phyloP scores from a whole-genome alignment of 2,888 invertebrate species.

The Ecdyonurus torrentis region DNA sequence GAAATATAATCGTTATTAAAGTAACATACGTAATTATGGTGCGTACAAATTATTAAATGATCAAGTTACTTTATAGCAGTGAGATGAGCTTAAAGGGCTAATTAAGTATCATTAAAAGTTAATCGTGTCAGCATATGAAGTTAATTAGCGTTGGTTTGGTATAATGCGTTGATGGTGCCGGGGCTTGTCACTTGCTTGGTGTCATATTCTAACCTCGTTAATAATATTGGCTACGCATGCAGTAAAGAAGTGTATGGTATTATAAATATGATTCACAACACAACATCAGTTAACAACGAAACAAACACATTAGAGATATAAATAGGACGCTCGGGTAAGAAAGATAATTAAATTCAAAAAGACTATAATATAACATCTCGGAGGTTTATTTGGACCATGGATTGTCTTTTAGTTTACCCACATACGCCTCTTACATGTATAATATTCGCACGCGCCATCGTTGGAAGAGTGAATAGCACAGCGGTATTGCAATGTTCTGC shows the following conservation, averaged over 20 bases:
- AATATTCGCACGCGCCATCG: no score
- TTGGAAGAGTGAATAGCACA: no score
- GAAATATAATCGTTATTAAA: not conserved
- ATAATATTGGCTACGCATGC: not conserved
- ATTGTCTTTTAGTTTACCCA: no score
- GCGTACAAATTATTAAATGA: not conserved
- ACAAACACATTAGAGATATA: no score
- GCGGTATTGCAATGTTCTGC: no score
- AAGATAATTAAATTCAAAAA: no score
- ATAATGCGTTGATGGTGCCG: not conserved
- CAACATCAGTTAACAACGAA: no score
- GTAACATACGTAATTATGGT: not conserved
- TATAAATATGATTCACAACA: no score
- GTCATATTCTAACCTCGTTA: not conserved
- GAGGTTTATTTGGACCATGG: no score
- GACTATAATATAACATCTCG: no score
- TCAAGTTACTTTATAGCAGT: not conserved
- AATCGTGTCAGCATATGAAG: not conserved
- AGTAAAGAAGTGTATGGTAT: not conserved
- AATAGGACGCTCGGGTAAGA: no score
- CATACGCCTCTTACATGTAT: no score
- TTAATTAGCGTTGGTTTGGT: not conserved
- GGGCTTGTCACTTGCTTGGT: not conserved
- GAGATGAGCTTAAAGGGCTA: not conserved
- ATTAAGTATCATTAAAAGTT: not conserved